Base-by-base conservation (phyloP, 1,140 invertebrate genomes). In the Ostrea edulis region DNA sequence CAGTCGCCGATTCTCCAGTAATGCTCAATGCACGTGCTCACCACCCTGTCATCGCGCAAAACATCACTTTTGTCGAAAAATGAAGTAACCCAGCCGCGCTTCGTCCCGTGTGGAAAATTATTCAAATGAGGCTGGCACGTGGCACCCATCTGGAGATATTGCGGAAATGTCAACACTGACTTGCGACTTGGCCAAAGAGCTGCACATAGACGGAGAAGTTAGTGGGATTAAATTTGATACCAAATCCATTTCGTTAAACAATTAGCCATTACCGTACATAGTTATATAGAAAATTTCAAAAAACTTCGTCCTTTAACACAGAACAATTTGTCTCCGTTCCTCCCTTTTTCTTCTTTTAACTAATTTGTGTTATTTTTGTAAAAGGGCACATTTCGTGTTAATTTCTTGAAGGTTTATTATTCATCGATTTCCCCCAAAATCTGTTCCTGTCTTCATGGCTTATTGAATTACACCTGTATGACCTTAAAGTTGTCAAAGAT, bases 141-240 rank as follows among this genome's bases (percentile, higher is more conserved):
- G 82, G 35, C 44, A 53, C 51, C 44, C 82, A 83, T 83, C 82
- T 83, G 82, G 82, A 83, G 51, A 20, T 35, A n/a, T n/a, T 14
- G n/a, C 20, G 7, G n/a, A 83, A 54, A 83, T 83, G 82, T 83
- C 82, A 83, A 83, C 82, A 83, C 82, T 17, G 82, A 4, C 22
- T 35, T 77, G 29, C 29, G 68, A 77, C 29, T 35, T 77, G 68
- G 22, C 25, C 68, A 77, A 77, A 77, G 68, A 77, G 29, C 25
- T 35, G 58, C 14, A n/a, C 5, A 25, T 17, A 29, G 68, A 29
- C 22, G 35, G 68, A 77, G 12, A 29, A 71, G 22, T n/a, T 20
- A n/a, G 25, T 25, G 68, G 5, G 29, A 77, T 25, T 9, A 77
- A 77, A 25, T 77, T 29, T 2, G 20, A 22, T 17, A 25, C 22